Evolutionary conservation across 1,140 invertebrate genomes (phyloP).

Genomic region (Meteorus sp.): DNA sequence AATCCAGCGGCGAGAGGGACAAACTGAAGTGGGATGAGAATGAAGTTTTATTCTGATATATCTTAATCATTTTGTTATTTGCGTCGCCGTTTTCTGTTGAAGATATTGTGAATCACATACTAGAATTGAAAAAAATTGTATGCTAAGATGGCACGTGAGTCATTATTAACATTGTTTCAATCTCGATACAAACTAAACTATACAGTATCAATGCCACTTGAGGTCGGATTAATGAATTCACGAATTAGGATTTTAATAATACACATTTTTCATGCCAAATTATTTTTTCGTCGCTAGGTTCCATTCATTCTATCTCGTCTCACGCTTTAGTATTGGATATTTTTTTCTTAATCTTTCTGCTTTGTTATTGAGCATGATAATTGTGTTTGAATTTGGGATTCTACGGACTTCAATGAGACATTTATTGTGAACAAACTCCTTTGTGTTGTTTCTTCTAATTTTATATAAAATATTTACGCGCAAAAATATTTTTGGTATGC

Average conservation of each 20-base stretch:
- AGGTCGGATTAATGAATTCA: slow-evolving; percentile 26
- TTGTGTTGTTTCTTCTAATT: slow-evolving; percentile 29
- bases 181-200: not conserved
- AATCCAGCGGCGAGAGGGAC: too few relatives aligned
- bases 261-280: slow-evolving; percentile 38
- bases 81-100: slow-evolving; percentile 16
- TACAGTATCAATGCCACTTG: slow-evolving; percentile 8
- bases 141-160: not conserved
- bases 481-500: slow-evolving; percentile 47
- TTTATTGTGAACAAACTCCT: slow-evolving; percentile 22
- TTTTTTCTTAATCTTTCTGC: slow-evolving; percentile 20
- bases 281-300: slow-evolving; percentile 36
- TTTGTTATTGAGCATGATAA: slow-evolving; percentile 37
- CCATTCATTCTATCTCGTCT: slow-evolving; percentile 20
- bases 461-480: slow-evolving; percentile 30
- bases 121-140: slow-evolving; percentile 1
- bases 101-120: not conserved
- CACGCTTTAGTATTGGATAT: slow-evolving; percentile 1
- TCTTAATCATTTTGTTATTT: too few relatives aligned
- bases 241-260: slow-evolving; percentile 34
- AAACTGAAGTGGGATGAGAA: too few relatives aligned
- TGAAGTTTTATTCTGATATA: too few relatives aligned
- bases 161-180: not conserved
- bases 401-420: not conserved
- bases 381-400: slow-evolving; percentile 29